Evolutionary conservation across 2,888 invertebrate genomes (phyloP).

Genomic region (Cephus pygmeus): DNA sequence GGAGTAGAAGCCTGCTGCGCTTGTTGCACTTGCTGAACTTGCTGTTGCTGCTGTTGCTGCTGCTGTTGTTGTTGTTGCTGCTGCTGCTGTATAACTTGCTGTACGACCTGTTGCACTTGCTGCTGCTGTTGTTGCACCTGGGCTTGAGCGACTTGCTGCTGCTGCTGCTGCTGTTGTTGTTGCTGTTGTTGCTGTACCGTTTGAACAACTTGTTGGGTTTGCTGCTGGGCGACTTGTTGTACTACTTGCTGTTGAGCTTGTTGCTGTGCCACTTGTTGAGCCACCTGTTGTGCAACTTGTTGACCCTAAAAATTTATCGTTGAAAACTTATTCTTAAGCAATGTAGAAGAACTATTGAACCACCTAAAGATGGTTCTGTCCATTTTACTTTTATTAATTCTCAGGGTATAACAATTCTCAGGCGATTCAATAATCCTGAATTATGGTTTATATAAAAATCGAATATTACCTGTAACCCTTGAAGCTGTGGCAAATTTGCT

Average conservation of each 20-base stretch:
- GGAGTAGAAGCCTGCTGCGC: constrained; percentile 61
- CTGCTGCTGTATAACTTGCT: constrained; percentile 34
- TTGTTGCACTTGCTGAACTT: constrained; percentile 62
- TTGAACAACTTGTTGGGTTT: constrained; percentile 47
- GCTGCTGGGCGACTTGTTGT: constrained; percentile 49
- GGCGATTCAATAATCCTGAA: not conserved
- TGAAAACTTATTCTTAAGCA: not conserved
- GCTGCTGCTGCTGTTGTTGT: constrained; percentile 40
- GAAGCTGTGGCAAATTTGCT: constrained; percentile 71
- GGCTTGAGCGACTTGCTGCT: constrained; percentile 40
- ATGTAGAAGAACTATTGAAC: not conserved
- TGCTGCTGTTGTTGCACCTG: constrained; percentile 47
- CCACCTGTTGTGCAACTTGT: constrained; percentile 55
- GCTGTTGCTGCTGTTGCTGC: constrained; percentile 44
- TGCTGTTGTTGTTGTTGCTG: constrained; percentile 38
- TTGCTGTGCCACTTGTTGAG: constrained; percentile 44
- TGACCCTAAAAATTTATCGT: constrained; percentile 46
- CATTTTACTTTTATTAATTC: too few relatives aligned
- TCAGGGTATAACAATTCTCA: not conserved
- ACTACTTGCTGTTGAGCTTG: constrained; percentile 43
- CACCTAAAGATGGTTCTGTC: too few relatives aligned
- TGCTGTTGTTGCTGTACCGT: constrained; percentile 36
- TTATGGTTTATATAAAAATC: constrained; percentile 6
- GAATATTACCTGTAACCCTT: constrained; percentile 57
- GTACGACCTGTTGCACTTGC: constrained; percentile 33